These are phyloP conservation scores for Sebastes steindachneri DNA, from an alignment of 2,797 vertebrate species.

Conservation along the genomic window DNA sequence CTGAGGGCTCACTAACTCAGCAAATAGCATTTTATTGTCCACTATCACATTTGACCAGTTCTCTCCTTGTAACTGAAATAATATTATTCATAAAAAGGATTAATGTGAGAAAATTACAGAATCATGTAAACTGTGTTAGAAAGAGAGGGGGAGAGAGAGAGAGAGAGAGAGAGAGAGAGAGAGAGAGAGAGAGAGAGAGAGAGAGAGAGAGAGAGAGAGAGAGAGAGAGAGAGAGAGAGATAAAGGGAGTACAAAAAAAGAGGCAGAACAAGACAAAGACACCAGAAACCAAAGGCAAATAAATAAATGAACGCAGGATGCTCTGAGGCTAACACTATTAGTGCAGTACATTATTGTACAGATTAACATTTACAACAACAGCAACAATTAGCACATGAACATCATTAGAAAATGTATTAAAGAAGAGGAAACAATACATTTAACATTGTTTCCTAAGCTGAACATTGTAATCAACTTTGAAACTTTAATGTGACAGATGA, in stretches of 20 bases:
- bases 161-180: no score
- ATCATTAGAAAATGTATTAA: neutral
- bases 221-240: no score
- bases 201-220: no score
- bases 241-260: no score
- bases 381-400: neutral
- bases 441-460: neutral
- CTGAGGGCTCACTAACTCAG: neutral
- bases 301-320: no score
- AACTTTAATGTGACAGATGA: neutral
- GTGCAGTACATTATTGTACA: neutral
- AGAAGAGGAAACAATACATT: neutral
- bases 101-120: conserved; percentile 15
- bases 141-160: no score
- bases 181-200: no score
- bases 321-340: no score
- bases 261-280: no score
- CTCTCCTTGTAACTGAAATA: neutral
- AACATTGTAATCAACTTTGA: neutral
- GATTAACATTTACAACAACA: neutral
- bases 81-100: conserved; percentile 25
- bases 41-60: neutral
- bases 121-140: neutral
- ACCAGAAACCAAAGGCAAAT: no score
- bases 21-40: neutral